Conservation (phyloP, 2,797 vertebrate genomes). For the Gobio occitaniae region DNA sequence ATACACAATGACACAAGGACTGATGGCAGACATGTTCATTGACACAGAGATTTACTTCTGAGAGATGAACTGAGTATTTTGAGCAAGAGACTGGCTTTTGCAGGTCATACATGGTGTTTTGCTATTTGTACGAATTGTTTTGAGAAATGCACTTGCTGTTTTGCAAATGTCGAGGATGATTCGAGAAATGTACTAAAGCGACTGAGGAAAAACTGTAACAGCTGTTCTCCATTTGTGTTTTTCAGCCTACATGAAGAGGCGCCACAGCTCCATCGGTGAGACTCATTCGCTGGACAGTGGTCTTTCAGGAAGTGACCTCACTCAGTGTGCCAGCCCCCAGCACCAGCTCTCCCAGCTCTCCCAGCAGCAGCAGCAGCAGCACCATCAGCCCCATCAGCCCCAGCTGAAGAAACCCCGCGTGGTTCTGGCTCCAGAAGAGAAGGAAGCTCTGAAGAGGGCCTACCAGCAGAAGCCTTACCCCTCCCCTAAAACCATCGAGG, state of each 20-base stretch:
- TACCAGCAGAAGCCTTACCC: conserved; percentile 99
- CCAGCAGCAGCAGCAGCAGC: conserved; percentile 71
- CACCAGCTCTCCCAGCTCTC: conserved; percentile 66
- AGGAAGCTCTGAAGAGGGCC: conserved; percentile 92
- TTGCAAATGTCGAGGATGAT: too few relatives aligned
- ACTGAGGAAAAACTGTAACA: background rate
- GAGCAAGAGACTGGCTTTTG: too few relatives aligned
- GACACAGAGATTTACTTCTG: too few relatives aligned
- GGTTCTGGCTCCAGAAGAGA: conserved; percentile 92
- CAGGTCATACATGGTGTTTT: too few relatives aligned
- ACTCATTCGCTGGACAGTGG: conserved; percentile 81
- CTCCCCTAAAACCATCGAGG: conserved; percentile 99
- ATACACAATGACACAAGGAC: too few relatives aligned
- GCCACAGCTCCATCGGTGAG: conserved; percentile 88
- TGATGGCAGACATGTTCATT: too few relatives aligned
- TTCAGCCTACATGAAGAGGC: conserved; percentile 88
- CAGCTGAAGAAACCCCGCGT: conserved; percentile 97
- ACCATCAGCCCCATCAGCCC: conserved; percentile 76
- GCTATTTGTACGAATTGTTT: too few relatives aligned
- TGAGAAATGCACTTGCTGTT: too few relatives aligned
- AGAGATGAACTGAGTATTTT: too few relatives aligned
- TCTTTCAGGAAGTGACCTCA: conserved; percentile 79
- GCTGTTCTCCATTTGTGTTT: background rate
- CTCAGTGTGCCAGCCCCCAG: conserved; percentile 86
- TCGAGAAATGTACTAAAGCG: too few relatives aligned